These are phyloP conservation scores for Atlantisia rogersi DNA, from an alignment of 2,113 vertebrate species.

Conservation along the genomic window DNA sequence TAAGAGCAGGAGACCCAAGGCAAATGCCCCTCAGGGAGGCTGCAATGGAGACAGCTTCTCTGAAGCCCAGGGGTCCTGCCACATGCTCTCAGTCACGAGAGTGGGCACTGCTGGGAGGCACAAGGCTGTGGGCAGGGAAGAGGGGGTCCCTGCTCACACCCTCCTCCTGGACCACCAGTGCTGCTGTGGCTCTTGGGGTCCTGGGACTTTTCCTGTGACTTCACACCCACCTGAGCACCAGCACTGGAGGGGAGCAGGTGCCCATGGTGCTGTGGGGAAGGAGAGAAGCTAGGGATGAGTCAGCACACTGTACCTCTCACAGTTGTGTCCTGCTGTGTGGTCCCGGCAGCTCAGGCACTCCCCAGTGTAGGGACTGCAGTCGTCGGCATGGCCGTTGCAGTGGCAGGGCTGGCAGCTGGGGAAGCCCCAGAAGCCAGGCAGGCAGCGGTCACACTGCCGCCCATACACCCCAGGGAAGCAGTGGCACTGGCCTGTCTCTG, in stretches of 20 bases:
- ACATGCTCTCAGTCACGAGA: rapidly evolving
- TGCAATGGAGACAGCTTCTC: not conserved
- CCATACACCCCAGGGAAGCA: conserved; percentile 85
- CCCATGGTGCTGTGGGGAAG: not conserved
- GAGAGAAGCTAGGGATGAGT: not conserved
- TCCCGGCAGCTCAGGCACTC: conserved; percentile 87
- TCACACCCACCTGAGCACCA: not conserved
- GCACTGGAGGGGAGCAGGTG: not conserved
- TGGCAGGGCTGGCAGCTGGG: conserved; percentile 88
- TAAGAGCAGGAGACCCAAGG: not conserved
- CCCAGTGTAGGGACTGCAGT: conserved; percentile 83
- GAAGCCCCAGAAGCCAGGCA: conserved; percentile 93
- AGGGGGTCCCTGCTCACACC: not conserved
- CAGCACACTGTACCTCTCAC: conserved; percentile 78
- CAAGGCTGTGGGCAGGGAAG: not conserved
- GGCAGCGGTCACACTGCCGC: conserved; percentile 89
- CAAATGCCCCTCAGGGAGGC: not conserved
- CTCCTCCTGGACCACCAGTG: rapidly evolving
- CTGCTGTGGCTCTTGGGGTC: not conserved
- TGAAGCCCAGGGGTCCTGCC: not conserved
- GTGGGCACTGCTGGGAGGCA: not conserved
- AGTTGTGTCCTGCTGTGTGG: conserved; percentile 85
- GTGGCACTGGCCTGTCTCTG: conserved; percentile 87
- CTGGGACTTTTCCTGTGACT: not conserved
- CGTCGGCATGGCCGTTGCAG: conserved; percentile 88